Evolutionary conservation across 2,888 invertebrate genomes (phyloP).

Genomic region (Cephus rjabovi): DNA sequence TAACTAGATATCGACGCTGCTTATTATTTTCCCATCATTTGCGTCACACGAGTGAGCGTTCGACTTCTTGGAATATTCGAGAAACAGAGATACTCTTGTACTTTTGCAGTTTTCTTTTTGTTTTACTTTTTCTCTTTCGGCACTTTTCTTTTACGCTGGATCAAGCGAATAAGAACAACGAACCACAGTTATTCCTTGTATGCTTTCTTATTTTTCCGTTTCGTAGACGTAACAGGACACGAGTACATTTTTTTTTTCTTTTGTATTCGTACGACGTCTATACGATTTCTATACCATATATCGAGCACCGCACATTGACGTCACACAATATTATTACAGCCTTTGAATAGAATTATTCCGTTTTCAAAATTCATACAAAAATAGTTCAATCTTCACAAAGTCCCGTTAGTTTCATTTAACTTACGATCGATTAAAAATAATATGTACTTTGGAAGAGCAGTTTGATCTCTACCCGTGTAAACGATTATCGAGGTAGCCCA

Average conservation of each 20-base stretch:
- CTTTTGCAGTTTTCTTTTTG: not conserved
- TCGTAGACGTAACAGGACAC: not conserved
- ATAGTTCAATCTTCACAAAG: too few relatives aligned
- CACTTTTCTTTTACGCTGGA: constrained; percentile 3
- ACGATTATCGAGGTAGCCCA: too few relatives aligned
- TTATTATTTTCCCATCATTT: constrained; percentile 12
- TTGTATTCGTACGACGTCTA: not conserved
- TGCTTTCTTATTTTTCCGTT: constrained; percentile 23
- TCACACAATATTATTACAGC: too few relatives aligned
- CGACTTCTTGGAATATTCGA: not conserved
- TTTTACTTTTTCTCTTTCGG: constrained; percentile 17
- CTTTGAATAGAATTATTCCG: too few relatives aligned
- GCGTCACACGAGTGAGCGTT: not conserved
- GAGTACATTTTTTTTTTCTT: not conserved
- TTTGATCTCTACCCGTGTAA: too few relatives aligned
- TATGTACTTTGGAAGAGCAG: too few relatives aligned
- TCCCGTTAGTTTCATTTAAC: too few relatives aligned
- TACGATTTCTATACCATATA: not conserved
- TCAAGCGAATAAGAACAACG: constrained; percentile 8
- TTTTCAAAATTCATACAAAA: too few relatives aligned
- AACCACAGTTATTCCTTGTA: not conserved
- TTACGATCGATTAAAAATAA: too few relatives aligned
- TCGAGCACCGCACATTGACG: too few relatives aligned
- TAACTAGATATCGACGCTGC: constrained; percentile 12
- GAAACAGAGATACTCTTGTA: constrained; percentile 1